phyloP scores from a whole-genome alignment of 2,797 vertebrate genomes.

The Silurus lanzhouensis region DNA sequence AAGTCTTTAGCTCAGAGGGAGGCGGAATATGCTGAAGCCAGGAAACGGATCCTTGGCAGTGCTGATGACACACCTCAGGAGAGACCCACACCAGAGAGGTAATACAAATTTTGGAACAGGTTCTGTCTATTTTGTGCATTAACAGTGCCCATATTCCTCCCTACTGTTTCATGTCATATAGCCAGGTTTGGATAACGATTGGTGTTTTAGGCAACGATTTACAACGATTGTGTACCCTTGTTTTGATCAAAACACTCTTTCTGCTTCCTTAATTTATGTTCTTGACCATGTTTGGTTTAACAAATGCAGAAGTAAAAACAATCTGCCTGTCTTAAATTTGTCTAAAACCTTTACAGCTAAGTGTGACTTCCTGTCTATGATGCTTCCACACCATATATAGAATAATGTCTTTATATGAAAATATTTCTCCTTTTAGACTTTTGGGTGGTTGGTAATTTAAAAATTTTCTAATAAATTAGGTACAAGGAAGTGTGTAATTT shows the following conservation, averaged over 20 bases:
- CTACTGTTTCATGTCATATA: background rate
- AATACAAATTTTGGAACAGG: constrained; percentile 37
- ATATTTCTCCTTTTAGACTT: background rate
- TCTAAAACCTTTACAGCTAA: background rate
- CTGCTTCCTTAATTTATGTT: background rate
- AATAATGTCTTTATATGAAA: background rate
- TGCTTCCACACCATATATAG: background rate
- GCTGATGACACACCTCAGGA: constrained; percentile 93
- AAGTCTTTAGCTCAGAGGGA: constrained; percentile 96
- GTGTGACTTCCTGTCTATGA: background rate
- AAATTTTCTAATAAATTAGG: background rate
- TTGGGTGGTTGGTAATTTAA: background rate
- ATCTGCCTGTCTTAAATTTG: background rate
- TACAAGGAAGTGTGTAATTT: background rate
- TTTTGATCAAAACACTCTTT: background rate
- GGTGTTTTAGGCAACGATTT: too few relatives aligned
- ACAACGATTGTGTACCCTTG: too few relatives aligned
- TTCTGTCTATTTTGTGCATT: background rate
- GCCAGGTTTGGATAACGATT: background rate
- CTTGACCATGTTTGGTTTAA: too few relatives aligned
- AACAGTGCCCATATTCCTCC: background rate
- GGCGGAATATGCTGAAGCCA: constrained; percentile 94
- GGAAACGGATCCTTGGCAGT: constrained; percentile 94
- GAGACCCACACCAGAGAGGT: constrained; percentile 83
- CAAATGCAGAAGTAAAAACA: background rate